These are phyloP conservation scores for Caenorhabditis sp. DNA, from an alignment of 2,888 invertebrate genomes.

Conservation along the genomic window DNA sequence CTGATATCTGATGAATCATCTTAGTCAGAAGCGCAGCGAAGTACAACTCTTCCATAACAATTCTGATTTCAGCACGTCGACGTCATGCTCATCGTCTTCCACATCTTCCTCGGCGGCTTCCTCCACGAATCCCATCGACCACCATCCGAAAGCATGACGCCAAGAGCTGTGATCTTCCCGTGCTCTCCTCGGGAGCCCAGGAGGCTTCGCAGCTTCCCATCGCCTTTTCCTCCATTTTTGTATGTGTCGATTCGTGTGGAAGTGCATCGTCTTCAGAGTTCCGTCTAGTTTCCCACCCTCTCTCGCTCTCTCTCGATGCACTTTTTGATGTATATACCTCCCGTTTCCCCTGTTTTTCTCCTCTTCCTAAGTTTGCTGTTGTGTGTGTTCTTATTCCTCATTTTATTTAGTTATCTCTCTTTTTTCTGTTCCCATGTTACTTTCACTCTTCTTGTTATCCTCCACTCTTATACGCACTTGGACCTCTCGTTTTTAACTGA, in stretches of 20 bases:
- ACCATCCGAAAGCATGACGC: slow-evolving; percentile 45
- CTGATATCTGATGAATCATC: not conserved
- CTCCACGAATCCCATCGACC: slow-evolving; percentile 7
- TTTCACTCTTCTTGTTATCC: slow-evolving; percentile 17
- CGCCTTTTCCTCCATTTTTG: slow-evolving; percentile 10
- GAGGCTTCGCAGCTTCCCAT: slow-evolving; percentile 10
- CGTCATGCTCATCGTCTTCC: slow-evolving; percentile 39
- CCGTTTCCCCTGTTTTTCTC: not conserved
- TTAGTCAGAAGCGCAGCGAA: no score
- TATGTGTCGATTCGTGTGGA: slow-evolving; percentile 32
- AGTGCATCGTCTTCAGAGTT: not conserved
- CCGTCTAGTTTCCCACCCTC: not conserved
- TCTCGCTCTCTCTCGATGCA: not conserved
- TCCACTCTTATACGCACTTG: slow-evolving; percentile 19
- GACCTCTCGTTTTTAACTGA: slow-evolving; percentile 40
- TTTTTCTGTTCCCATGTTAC: slow-evolving; percentile 11
- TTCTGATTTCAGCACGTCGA: slow-evolving; percentile 23
- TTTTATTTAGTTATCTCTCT: no score
- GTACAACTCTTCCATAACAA: no score
- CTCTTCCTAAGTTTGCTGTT: slow-evolving; percentile 15
- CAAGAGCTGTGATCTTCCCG: slow-evolving; percentile 26
- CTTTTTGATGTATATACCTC: slow-evolving; percentile 31
- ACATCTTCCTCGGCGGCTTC: slow-evolving; percentile 18
- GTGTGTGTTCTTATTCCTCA: slow-evolving; percentile 31
- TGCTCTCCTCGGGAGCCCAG: not conserved